Conservation (phyloP, 2,797 vertebrate genomes). For the Diplodus puntazzo region DNA sequence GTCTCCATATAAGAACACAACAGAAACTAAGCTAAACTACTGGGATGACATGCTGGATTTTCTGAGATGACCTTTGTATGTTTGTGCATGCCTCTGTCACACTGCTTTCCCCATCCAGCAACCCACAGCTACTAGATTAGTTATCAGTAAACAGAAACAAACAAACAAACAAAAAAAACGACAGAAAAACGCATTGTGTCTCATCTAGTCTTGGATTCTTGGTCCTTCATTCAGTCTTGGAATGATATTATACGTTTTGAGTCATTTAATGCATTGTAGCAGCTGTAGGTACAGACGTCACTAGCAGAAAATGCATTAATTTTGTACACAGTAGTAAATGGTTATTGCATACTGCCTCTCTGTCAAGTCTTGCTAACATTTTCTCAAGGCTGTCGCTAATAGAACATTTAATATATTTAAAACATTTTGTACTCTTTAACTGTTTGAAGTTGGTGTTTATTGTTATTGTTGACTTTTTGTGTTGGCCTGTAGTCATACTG, state of each 20-base stretch:
- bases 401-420: constrained; percentile 88
- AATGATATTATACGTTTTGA: constrained; percentile 42
- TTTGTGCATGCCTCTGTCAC: constrained; percentile 52
- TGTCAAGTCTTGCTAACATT: constrained; percentile 80
- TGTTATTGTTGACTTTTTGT: constrained; percentile 72
- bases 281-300: constrained; percentile 45
- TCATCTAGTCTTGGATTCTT: constrained; percentile 35
- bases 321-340: constrained; percentile 59
- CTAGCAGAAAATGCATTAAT: constrained; percentile 55
- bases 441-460: constrained; percentile 70
- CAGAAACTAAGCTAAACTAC: constrained; percentile 48
- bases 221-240: constrained; percentile 45
- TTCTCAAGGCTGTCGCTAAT: constrained; percentile 79
- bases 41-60: constrained; percentile 54
- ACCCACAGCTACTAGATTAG: constrained; percentile 31
- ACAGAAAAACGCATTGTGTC: constrained; percentile 16
- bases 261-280: constrained; percentile 56
- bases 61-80: constrained; percentile 36
- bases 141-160: constrained; percentile 20
- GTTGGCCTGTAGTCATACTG: constrained; percentile 69
- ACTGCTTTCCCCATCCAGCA: constrained; percentile 34
- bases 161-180: neutral
- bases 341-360: constrained; percentile 61
- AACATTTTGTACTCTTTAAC: constrained; percentile 80
- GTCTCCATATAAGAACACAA: constrained; percentile 30